phyloP scores from a whole-genome alignment of 2,113 vertebrate genomes.

The Heterochromis multidens region DNA sequence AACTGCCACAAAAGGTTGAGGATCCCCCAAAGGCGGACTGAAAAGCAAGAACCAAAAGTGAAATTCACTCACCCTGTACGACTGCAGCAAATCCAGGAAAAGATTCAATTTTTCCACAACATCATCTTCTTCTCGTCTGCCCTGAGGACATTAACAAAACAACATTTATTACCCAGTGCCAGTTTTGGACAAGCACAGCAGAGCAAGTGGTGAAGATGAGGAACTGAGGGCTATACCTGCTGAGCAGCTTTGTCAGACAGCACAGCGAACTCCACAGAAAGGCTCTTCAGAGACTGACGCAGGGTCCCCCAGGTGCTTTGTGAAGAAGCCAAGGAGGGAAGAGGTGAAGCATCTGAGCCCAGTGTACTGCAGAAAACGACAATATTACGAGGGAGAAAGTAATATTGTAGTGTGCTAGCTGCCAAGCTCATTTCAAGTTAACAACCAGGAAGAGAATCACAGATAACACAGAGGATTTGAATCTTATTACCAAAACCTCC shows the following conservation, averaged over 20 bases:
- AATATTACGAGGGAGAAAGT: background rate
- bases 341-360: conserved; percentile 85
- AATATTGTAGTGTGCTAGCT: background rate
- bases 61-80: conserved; percentile 86
- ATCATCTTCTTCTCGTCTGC: conserved; percentile 91
- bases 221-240: conserved; percentile 79
- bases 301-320: conserved; percentile 86
- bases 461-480: background rate
- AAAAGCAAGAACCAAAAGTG: background rate
- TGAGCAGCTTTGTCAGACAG: conserved; percentile 91
- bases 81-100: conserved; percentile 95
- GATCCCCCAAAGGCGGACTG: background rate
- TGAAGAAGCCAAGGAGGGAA: conserved; percentile 84
- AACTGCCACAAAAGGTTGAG: background rate
- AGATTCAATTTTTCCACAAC: conserved; percentile 97
- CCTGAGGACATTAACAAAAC: conserved; percentile 75
- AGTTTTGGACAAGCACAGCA: background rate
- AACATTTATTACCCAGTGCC: background rate
- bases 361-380: conserved; percentile 75
- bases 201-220: background rate
- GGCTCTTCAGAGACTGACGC: conserved; percentile 87
- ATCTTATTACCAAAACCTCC: background rate
- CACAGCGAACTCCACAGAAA: conserved; percentile 90
- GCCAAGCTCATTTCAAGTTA: background rate
- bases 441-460: background rate